A percentile compares a stretch with the other conserved stretches of the same genome.
Evolutionary conservation across 2,113 vertebrate genomes (phyloP).

Genomic region (Jaculus jaculus): DNA sequence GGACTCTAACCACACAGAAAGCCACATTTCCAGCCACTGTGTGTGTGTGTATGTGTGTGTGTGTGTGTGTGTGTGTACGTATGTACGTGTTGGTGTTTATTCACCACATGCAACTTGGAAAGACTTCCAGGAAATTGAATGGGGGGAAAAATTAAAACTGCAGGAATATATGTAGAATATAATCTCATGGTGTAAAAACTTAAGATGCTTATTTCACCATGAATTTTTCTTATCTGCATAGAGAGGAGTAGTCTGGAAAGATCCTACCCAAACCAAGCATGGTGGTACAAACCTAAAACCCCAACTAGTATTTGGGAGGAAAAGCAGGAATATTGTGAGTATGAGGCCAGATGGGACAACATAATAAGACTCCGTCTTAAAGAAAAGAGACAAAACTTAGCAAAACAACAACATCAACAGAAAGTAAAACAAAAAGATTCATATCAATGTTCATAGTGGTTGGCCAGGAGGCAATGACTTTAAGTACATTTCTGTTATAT

Average conservation of each 20-base stretch:
- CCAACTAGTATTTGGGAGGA: not conserved
- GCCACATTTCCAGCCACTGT: not conserved
- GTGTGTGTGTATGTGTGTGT: no score
- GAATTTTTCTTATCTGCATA: not conserved
- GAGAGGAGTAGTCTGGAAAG: not conserved
- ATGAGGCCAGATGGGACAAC: not conserved
- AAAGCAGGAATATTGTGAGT: not conserved
- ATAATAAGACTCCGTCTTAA: not conserved
- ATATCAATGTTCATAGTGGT: not conserved
- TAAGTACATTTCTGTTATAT: conserved; percentile 11
- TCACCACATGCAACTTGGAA: not conserved
- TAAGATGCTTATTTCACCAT: not conserved
- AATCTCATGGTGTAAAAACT: not conserved
- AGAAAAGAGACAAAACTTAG: no score
- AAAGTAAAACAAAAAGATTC: not conserved
- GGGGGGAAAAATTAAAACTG: not conserved
- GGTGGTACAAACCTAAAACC: not conserved
- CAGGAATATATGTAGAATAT: not conserved
- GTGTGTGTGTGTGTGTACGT: no score
- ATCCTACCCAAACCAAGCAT: not conserved
- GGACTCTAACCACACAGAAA: conserved; percentile 9
- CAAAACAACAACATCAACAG: no score
- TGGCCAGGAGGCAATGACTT: conserved; percentile 2
- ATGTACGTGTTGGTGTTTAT: not conserved
- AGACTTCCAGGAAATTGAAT: not conserved